Evolutionary conservation across 92 coral and sea anemone genomes (phyloP).

Genomic region (Umimayanthus chanpuru): DNA sequence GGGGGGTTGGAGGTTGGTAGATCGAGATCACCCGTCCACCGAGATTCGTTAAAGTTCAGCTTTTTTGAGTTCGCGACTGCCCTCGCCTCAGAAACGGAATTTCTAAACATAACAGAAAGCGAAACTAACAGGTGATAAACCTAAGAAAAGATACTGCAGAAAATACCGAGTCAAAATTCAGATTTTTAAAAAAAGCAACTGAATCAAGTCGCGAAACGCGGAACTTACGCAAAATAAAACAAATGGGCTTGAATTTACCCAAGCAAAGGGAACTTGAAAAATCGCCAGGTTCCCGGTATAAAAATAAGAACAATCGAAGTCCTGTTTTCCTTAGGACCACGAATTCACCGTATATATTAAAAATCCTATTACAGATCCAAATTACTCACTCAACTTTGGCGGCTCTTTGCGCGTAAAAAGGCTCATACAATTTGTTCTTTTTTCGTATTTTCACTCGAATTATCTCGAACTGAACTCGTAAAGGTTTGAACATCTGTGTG

Average conservation of each 20-base stretch:
- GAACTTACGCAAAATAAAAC: not conserved
- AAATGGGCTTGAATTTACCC: constrained; percentile 24
- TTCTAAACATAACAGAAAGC: too few relatives aligned
- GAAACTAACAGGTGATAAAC: too few relatives aligned
- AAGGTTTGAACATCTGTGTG: not conserved
- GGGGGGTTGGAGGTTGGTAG: too few relatives aligned
- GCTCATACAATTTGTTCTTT: not conserved
- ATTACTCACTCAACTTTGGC: not conserved
- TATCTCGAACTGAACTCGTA: not conserved
- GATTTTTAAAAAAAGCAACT: too few relatives aligned
- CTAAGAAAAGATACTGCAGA: not conserved
- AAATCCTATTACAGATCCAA: constrained; percentile 33
- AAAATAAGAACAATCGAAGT: constrained; percentile 22
- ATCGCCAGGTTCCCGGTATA: constrained; percentile 1
- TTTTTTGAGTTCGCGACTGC: too few relatives aligned
- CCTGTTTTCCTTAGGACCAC: not conserved
- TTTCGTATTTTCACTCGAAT: not conserved
- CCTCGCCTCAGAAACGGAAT: too few relatives aligned
- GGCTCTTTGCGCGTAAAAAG: not conserved
- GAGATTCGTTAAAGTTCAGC: too few relatives aligned
- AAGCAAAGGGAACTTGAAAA: constrained; percentile 24
- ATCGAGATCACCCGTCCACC: too few relatives aligned
- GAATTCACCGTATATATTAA: constrained; percentile 36
- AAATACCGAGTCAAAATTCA: not conserved
- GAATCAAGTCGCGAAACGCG: not conserved